Percentiles rank a stretch among this genome's conserved stretches.
Conservation (phyloP, 2,888 invertebrate species). For the Alentia gelatinosa region DNA sequence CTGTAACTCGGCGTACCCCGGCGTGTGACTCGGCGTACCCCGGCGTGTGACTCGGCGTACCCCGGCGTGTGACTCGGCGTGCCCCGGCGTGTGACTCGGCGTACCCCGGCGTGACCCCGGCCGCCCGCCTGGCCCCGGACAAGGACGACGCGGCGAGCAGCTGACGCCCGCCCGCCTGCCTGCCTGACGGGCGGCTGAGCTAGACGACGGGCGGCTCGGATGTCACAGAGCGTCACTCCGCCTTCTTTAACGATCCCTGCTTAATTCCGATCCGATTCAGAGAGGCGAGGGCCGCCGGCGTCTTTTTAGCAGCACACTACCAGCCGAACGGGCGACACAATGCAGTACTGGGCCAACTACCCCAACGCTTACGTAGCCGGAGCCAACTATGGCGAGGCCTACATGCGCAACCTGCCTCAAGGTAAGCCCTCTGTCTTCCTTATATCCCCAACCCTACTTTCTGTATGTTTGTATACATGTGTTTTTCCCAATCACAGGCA, state of each 20-base stretch:
- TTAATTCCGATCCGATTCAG: constrained; percentile 1
- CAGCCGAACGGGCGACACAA: not conserved
- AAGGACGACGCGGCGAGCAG: not conserved
- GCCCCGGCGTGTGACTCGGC: too few species aligned
- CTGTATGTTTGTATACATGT: not conserved
- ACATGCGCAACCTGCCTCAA: constrained; percentile 46
- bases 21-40: too few species aligned
- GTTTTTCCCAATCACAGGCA: too few species aligned
- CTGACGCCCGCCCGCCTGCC: not conserved
- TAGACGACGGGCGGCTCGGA: constrained; percentile 1
- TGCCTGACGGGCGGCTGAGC: not conserved
- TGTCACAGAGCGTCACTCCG: not conserved
- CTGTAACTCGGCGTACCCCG: too few species aligned
- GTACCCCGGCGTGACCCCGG: too few species aligned
- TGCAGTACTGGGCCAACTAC: constrained; percentile 52
- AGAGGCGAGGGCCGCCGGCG: not conserved
- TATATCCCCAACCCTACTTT: not conserved
- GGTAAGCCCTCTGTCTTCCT: not conserved
- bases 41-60: too few species aligned
- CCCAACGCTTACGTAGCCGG: constrained; percentile 45
- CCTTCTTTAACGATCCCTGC: not conserved
- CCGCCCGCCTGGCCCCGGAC: too few species aligned
- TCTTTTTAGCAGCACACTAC: not conserved
- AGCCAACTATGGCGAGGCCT: constrained; percentile 48
- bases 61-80: too few species aligned